phyloP scores from a whole-genome alignment of 1,140 invertebrate genomes.

The Drosophila lowei region DNA sequence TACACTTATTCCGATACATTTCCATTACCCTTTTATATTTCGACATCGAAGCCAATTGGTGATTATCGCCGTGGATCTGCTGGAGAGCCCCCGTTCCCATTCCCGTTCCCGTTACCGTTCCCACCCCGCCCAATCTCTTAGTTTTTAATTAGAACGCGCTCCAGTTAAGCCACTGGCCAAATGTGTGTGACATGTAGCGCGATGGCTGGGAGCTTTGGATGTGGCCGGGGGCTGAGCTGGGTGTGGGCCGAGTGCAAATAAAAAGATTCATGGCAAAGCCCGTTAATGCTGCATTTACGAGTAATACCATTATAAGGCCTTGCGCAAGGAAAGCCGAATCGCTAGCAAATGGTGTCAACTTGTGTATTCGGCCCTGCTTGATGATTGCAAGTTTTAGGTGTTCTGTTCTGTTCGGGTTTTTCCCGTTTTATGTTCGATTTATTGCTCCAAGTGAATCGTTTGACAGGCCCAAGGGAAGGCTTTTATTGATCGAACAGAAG shows the following conservation, averaged over 20 bases:
- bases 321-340: constrained; percentile 20
- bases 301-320: constrained; percentile 62
- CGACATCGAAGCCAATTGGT: constrained; percentile 26
- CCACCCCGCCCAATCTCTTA: background rate
- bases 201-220: background rate
- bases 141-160: constrained; percentile 39
- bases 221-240: constrained; percentile 2
- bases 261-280: constrained; percentile 73
- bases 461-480: constrained; percentile 4
- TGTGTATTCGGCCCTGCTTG: constrained; percentile 13
- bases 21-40: constrained; percentile 15
- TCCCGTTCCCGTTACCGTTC: too few relatives aligned
- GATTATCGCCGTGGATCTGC: constrained; percentile 45
- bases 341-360: constrained; percentile 52
- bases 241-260: constrained; percentile 51
- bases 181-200: constrained; percentile 36
- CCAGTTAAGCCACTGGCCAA: constrained; percentile 1
- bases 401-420: background rate
- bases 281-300: constrained; percentile 49
- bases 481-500: constrained; percentile 37
- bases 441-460: constrained; percentile 1
- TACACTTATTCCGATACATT: constrained; percentile 33
- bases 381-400: constrained; percentile 17
- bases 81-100: background rate
- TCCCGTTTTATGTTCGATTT: constrained; percentile 25